Evolutionary conservation across 2,113 vertebrate species (phyloP).

Genomic region (Asarcornis scutulata): DNA sequence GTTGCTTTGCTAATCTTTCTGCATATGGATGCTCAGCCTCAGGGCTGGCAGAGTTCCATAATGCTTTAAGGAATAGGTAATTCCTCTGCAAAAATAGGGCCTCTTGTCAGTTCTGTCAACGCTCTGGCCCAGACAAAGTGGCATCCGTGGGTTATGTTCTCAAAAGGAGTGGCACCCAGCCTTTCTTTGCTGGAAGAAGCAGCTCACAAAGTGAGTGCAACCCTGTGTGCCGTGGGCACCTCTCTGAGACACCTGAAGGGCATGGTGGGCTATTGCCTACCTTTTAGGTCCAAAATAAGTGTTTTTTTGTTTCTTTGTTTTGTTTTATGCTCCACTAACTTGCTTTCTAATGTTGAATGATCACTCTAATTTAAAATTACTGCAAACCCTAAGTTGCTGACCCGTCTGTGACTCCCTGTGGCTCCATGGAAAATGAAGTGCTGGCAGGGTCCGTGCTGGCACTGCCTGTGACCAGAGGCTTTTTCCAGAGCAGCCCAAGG

Average conservation of each 20-base stretch:
- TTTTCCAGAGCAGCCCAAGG: not conserved
- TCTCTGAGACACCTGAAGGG: not conserved
- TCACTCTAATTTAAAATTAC: not conserved
- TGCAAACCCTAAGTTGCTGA: not conserved
- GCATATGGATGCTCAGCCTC: not conserved
- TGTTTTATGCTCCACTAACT: not conserved
- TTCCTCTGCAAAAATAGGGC: conserved; percentile 19
- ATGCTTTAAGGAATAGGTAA: conserved; percentile 25
- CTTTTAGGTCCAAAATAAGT: not conserved
- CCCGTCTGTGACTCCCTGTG: not conserved
- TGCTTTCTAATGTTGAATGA: not conserved
- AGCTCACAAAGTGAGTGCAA: too few relatives aligned
- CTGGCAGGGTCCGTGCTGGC: not conserved
- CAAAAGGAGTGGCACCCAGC: not conserved
- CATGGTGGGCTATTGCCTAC: not conserved
- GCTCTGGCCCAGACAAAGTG: not conserved
- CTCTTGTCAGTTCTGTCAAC: not conserved
- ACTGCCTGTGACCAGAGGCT: not conserved
- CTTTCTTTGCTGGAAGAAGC: not conserved
- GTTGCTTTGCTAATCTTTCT: not conserved
- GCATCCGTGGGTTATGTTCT: not conserved
- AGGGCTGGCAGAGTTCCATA: not conserved
- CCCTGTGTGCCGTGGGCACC: not conserved
- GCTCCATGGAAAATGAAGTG: not conserved
- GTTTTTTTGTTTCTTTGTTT: too few relatives aligned